Conservation (phyloP, 2,797 vertebrate genomes). For the Pyrrhura leucotis region DNA sequence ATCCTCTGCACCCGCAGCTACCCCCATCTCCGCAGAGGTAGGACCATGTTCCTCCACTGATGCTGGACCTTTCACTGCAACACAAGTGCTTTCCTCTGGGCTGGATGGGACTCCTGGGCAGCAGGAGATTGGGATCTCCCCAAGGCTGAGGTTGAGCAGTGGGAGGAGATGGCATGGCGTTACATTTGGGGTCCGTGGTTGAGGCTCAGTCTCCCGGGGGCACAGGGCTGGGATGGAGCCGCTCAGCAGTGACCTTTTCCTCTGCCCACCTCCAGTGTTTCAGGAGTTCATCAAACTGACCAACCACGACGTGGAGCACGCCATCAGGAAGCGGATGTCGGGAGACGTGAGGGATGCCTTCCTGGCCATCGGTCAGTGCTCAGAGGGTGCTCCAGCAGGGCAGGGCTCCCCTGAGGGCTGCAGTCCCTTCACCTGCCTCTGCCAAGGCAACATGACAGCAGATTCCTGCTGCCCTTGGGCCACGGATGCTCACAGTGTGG, state of each 20-base stretch:
- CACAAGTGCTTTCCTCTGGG: background rate
- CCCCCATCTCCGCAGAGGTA: constrained; percentile 92
- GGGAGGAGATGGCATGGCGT: background rate
- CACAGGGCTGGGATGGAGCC: background rate
- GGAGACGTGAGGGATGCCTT: constrained; percentile 91
- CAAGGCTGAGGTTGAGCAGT: background rate
- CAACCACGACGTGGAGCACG: constrained; percentile 94
- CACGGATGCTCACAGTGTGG: background rate
- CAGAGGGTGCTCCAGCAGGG: background rate
- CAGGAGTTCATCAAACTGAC: constrained; percentile 93
- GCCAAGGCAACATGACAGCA: background rate
- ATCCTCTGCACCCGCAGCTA: constrained; percentile 95
- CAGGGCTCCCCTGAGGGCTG: background rate
- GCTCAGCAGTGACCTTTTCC: background rate
- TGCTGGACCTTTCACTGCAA: background rate
- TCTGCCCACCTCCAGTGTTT: constrained; percentile 83
- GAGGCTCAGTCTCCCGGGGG: background rate
- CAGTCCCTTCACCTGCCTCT: background rate
- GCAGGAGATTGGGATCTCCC: background rate
- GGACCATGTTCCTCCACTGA: background rate
- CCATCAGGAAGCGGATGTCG: constrained; percentile 95
- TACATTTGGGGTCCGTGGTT: background rate
- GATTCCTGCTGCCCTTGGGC: background rate
- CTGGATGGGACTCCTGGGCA: background rate
- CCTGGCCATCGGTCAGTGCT: constrained; percentile 88